Conservation (phyloP, 2,888 invertebrate genomes). For the Callinectes sapidus region DNA sequence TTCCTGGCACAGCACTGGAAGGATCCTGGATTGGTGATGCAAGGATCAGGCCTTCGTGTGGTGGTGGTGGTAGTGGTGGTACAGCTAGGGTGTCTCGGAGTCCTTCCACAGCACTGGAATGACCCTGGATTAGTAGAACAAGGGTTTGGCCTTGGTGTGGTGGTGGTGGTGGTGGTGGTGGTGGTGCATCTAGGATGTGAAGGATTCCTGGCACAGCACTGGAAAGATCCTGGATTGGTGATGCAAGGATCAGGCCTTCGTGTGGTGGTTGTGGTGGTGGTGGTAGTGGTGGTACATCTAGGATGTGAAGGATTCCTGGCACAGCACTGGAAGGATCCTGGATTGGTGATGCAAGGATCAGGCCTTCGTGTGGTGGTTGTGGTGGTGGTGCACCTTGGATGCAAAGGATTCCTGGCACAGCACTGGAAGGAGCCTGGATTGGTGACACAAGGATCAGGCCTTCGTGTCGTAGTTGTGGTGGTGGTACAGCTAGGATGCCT, state of each 20-base stretch:
- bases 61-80: slow-evolving; percentile 50
- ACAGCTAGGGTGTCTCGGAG: slow-evolving; percentile 43
- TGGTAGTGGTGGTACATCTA: slow-evolving; percentile 52
- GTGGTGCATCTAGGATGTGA: slow-evolving; percentile 45
- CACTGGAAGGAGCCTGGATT: slow-evolving; percentile 59
- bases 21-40: slow-evolving; percentile 58
- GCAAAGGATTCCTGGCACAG: slow-evolving; percentile 51
- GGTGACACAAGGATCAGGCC: slow-evolving; percentile 44
- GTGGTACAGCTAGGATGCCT: slow-evolving; percentile 52
- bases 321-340: neutral
- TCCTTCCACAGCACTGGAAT: slow-evolving; percentile 52
- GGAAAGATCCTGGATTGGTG: slow-evolving; percentile 41
- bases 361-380: slow-evolving; percentile 47
- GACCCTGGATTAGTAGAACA: slow-evolving; percentile 54
- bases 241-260: no score
- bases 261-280: no score
- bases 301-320: slow-evolving; percentile 16
- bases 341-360: slow-evolving; percentile 7
- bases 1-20: slow-evolving; percentile 44
- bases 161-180: no score
- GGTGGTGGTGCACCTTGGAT: slow-evolving; percentile 50
- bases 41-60: slow-evolving; percentile 50
- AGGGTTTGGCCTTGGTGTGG: slow-evolving; percentile 35
- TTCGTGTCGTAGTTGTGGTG: slow-evolving; percentile 63
- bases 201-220: slow-evolving; percentile 41